Evolutionary conservation across 2,888 invertebrate genomes (phyloP).

Genomic region (Hetaerina titia): DNA sequence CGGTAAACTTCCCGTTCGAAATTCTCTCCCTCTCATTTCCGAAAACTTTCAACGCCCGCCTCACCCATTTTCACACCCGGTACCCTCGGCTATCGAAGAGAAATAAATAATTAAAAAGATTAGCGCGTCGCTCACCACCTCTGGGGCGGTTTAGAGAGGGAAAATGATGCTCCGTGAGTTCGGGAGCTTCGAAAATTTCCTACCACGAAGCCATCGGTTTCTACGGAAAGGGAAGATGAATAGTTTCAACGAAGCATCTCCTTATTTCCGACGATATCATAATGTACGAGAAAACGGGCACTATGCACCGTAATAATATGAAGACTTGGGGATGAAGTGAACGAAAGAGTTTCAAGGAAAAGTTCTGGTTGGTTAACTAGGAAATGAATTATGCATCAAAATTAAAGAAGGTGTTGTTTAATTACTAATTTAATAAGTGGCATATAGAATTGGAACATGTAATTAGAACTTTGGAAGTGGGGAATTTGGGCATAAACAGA

Average conservation of each 20-base stretch:
- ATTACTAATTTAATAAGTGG: no score
- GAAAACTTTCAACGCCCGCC: not conserved
- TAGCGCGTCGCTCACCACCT: not conserved
- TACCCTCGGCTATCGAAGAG: not conserved
- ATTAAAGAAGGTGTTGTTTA: no score
- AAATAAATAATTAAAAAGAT: slow-evolving; percentile 34
- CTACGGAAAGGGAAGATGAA: not conserved
- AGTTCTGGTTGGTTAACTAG: not conserved
- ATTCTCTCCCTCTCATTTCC: slow-evolving; percentile 3
- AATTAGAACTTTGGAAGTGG: no score
- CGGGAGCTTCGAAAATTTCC: not conserved
- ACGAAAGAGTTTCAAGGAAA: not conserved
- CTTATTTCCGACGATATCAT: not conserved
- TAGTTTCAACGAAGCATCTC: not conserved
- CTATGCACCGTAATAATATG: not conserved
- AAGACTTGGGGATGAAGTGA: not conserved
- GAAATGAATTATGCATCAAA: no score
- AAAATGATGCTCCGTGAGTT: not conserved
- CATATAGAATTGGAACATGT: no score
- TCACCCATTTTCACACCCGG: slow-evolving; percentile 10
- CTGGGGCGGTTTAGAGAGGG: not conserved
- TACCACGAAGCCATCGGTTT: not conserved
- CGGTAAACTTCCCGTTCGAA: not conserved
- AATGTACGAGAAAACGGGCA: not conserved
- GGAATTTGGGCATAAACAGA: no score